phyloP scores from a whole-genome alignment of 1,140 invertebrate species.

The Vanessa atalanta region DNA sequence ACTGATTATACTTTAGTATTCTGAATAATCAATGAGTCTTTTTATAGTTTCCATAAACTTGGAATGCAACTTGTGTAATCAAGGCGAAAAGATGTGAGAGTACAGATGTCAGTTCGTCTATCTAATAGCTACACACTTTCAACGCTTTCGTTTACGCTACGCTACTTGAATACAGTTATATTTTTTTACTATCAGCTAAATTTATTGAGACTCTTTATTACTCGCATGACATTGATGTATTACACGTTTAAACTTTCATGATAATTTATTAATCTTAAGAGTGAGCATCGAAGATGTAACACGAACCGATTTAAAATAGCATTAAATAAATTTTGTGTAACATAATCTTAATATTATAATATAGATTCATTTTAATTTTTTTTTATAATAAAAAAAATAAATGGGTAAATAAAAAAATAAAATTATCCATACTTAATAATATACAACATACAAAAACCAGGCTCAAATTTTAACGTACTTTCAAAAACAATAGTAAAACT shows the following conservation, averaged over 20 bases:
- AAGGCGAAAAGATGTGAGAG: slow-evolving; percentile 49
- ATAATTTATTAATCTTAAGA: slow-evolving; percentile 22
- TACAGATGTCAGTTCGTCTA: slow-evolving; percentile 54
- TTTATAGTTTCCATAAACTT: slow-evolving; percentile 69
- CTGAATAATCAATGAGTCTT: slow-evolving; percentile 64
- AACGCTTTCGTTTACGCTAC: slow-evolving; percentile 57
- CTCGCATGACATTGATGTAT: slow-evolving; percentile 41
- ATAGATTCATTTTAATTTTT: too few species aligned
- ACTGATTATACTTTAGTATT: slow-evolving; percentile 62
- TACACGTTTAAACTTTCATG: slow-evolving; percentile 32
- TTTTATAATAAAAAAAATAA: too few species aligned
- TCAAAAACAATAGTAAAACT: too few species aligned
- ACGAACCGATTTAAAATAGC: neutral
- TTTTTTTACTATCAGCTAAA: slow-evolving; percentile 37
- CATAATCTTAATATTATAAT: too few species aligned
- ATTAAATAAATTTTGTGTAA: too few species aligned
- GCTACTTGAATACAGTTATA: slow-evolving; percentile 47
- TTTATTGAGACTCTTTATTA: slow-evolving; percentile 39
- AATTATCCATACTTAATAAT: too few species aligned
- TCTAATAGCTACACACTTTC: slow-evolving; percentile 51
- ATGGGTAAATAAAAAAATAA: too few species aligned
- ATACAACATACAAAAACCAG: too few species aligned
- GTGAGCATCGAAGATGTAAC: neutral
- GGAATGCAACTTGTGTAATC: slow-evolving; percentile 53
- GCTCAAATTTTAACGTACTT: too few species aligned